Evolutionary conservation across 1,140 invertebrate species (phyloP).

Genomic region (Hestina assimilis): DNA sequence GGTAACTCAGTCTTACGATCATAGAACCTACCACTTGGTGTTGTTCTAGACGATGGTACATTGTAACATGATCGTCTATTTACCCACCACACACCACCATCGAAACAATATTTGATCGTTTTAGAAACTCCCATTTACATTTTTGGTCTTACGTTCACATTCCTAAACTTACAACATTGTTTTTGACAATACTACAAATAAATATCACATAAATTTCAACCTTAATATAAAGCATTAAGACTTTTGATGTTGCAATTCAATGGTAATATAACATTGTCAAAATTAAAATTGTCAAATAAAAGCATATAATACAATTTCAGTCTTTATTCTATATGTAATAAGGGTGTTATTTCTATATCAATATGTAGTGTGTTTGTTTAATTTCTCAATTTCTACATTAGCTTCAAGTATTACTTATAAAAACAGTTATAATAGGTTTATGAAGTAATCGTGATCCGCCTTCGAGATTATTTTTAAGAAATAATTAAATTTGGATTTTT

Average conservation of each 20-base stretch:
- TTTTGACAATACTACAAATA: neutral
- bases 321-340: neutral
- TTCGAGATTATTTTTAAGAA: no score
- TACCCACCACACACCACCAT: constrained; percentile 22
- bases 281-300: constrained; percentile 10
- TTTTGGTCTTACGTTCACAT: constrained; percentile 17
- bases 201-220: neutral
- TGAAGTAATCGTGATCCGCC: neutral
- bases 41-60: neutral
- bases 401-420: constrained; percentile 1
- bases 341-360: neutral
- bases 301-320: constrained; percentile 2
- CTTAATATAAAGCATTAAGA: neutral
- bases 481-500: no score
- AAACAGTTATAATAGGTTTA: neutral
- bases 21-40: no score
- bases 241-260: neutral
- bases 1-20: no score
- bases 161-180: constrained; percentile 1
- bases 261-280: constrained; percentile 4
- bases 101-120: constrained; percentile 46
- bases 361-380: neutral
- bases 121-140: constrained; percentile 62
- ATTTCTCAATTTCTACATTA: constrained; percentile 3
- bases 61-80: constrained; percentile 48